Percentiles rank a stretch among this genome's conserved stretches.
phyloP scores from a whole-genome alignment of 2,113 vertebrate genomes.

The Saguinus imperator region DNA sequence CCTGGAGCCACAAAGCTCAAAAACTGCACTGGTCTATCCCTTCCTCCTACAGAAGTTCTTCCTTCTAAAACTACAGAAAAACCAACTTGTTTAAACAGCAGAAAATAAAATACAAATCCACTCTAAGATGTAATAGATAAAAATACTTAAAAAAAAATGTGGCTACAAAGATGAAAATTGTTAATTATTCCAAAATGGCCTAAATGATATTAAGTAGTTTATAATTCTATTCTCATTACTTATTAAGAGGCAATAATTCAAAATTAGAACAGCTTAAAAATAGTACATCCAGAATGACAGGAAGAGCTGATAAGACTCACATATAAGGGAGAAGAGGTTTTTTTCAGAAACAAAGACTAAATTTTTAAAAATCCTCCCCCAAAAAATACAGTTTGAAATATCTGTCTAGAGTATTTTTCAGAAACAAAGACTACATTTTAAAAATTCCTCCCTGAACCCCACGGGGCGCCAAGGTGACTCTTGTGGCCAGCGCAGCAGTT shows the following conservation, averaged over 20 bases:
- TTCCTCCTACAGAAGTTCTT: background rate
- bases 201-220: background rate
- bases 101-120: background rate
- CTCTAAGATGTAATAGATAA: background rate
- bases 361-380: background rate
- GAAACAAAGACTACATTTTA: background rate
- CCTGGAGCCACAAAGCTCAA: background rate
- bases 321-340: background rate
- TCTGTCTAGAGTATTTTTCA: background rate
- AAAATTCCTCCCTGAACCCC: background rate
- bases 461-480: too few relatives aligned
- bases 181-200: background rate
- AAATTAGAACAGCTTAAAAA: background rate
- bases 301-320: background rate
- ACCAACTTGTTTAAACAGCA: background rate
- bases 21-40: background rate
- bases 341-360: background rate
- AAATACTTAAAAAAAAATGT: background rate
- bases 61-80: conserved; percentile 6
- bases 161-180: background rate
- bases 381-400: too few relatives aligned
- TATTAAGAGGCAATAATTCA: background rate
- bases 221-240: background rate
- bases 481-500: too few relatives aligned
- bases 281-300: background rate